Conservation (phyloP, 2,113 vertebrate species). For the Ceratotherium simum region DNA sequence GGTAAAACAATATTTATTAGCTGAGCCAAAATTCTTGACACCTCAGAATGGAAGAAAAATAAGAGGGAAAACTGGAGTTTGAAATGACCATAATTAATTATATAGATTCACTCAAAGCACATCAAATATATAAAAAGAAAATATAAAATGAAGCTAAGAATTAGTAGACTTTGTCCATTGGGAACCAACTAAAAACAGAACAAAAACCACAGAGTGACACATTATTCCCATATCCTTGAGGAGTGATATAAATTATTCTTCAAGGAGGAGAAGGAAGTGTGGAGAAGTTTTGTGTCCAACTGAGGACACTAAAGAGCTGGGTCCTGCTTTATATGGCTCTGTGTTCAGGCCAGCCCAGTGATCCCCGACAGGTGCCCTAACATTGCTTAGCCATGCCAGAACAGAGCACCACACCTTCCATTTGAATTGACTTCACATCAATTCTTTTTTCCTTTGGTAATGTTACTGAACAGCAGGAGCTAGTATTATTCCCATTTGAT, state of each 20-base stretch:
- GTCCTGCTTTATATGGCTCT: not conserved
- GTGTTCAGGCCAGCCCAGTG: accelerated
- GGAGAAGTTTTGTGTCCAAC: not conserved
- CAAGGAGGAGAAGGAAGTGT: not conserved
- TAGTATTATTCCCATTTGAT: not conserved
- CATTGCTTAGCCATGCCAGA: not conserved
- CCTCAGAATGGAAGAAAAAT: slow-evolving; percentile 3
- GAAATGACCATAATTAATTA: not conserved
- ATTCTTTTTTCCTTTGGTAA: not conserved
- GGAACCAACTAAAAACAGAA: not conserved
- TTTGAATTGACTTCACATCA: not conserved
- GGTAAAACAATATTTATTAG: not conserved
- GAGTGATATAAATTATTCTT: not conserved
- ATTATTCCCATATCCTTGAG: not conserved
- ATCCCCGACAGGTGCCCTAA: not conserved
- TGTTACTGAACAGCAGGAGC: not conserved
- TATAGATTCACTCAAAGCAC: not conserved
- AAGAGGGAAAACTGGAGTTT: not conserved
- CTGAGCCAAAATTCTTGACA: not conserved
- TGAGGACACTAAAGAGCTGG: no score
- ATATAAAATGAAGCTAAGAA: not conserved
- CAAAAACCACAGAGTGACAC: not conserved
- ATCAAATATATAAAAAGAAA: not conserved
- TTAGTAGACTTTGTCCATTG: not conserved
- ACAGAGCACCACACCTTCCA: not conserved